Percentiles rank a stretch among this genome's conserved stretches.
Evolutionary conservation across 1,140 invertebrate species (phyloP).

Genomic region (Apis laboriosa): DNA sequence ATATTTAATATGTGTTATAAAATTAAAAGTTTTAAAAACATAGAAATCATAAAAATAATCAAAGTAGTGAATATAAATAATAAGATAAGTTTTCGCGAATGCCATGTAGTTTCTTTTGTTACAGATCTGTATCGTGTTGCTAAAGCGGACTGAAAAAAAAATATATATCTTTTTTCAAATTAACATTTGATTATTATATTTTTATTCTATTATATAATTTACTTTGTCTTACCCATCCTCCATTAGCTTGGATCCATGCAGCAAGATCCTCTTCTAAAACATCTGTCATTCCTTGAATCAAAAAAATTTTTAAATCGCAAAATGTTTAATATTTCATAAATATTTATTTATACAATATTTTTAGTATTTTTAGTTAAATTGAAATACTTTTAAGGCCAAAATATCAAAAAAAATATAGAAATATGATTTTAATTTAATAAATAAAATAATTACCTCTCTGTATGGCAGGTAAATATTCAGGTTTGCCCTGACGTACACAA

Average conservation of each 20-base stretch:
- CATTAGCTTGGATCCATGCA: conserved; percentile 86
- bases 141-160: conserved; percentile 63
- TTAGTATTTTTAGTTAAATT: background rate
- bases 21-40: conserved; percentile 56
- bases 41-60: conserved; percentile 50
- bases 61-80: conserved; percentile 50
- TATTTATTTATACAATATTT: background rate
- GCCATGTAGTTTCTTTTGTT: conserved; percentile 55
- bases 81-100: conserved; percentile 42
- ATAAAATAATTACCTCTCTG: conserved; percentile 74
- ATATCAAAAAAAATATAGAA: background rate
- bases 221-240: conserved; percentile 85
- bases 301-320: background rate
- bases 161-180: conserved; percentile 14
- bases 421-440: background rate
- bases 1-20: conserved; percentile 29
- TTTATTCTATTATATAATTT: background rate
- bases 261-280: conserved; percentile 86
- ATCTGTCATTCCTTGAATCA: conserved; percentile 79
- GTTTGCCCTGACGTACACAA: conserved; percentile 85
- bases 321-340: background rate
- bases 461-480: conserved; percentile 84
- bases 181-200: background rate
- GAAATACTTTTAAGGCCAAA: background rate
- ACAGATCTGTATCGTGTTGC: conserved; percentile 63